These are phyloP conservation scores for Xylocampa areola DNA, from an alignment of 2,888 invertebrate genomes.

Conservation along the genomic window DNA sequence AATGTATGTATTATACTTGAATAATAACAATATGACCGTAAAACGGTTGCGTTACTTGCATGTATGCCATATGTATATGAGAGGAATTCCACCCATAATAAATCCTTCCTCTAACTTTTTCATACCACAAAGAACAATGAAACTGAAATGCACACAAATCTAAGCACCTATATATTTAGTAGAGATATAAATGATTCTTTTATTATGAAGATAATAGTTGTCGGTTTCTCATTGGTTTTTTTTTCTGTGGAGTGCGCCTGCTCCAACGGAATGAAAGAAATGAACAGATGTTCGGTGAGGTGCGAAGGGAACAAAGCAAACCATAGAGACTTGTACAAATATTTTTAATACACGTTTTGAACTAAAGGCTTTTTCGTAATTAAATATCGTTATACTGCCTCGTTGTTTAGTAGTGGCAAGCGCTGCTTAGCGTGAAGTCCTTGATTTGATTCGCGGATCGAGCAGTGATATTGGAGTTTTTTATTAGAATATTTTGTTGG, in stretches of 20 bases:
- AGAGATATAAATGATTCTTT: slow-evolving; percentile 33
- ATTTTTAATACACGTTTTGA: too few relatives aligned
- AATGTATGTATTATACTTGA: too few relatives aligned
- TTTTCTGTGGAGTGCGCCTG: slow-evolving; percentile 49
- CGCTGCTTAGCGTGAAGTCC: too few relatives aligned
- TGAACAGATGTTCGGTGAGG: slow-evolving; percentile 63
- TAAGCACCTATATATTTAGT: slow-evolving; percentile 16
- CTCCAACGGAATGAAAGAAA: slow-evolving; percentile 61
- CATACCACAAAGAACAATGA: slow-evolving; percentile 7
- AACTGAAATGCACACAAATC: neutral
- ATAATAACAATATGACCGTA: too few relatives aligned
- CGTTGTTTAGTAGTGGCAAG: too few relatives aligned
- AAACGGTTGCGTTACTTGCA: too few relatives aligned
- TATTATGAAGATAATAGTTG: slow-evolving; percentile 55
- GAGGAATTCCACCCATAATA: neutral
- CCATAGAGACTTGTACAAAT: slow-evolving; percentile 48
- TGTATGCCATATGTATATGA: too few relatives aligned
- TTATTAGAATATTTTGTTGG: too few relatives aligned
- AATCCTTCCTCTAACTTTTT: neutral
- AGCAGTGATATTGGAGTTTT: too few relatives aligned
- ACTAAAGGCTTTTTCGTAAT: too few relatives aligned
- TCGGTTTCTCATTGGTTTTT: slow-evolving; percentile 53
- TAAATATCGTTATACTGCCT: too few relatives aligned
- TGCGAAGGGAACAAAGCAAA: slow-evolving; percentile 52
- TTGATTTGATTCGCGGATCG: too few relatives aligned